Percentiles rank a stretch among this genome's conserved stretches.
Conservation (phyloP, 2,797 vertebrate genomes). For the Morus bassanus region DNA sequence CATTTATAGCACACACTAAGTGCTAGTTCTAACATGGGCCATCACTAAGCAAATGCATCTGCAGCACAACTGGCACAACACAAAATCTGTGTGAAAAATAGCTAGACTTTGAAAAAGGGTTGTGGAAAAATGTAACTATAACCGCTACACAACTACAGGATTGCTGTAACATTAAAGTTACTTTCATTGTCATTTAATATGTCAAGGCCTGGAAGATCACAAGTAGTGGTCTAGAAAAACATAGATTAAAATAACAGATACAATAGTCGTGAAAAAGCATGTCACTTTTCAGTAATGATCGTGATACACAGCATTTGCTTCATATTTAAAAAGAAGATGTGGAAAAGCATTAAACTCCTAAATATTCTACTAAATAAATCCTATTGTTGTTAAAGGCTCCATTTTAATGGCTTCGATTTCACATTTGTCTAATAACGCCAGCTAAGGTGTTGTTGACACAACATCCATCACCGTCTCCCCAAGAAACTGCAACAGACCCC, state of each 20-base stretch:
- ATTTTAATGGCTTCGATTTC: neutral
- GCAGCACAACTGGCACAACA: neutral
- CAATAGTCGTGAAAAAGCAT: neutral
- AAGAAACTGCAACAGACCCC: neutral
- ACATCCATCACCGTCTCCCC: neutral
- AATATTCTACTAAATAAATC: neutral
- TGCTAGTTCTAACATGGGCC: neutral
- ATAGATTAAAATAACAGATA: neutral
- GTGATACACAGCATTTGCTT: neutral
- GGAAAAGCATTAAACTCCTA: neutral
- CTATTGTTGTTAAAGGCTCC: neutral
- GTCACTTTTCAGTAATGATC: neutral
- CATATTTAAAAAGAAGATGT: accelerated
- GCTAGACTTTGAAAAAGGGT: neutral
- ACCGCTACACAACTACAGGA: neutral
- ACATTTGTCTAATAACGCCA: neutral
- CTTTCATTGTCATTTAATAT: neutral
- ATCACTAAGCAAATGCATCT: neutral
- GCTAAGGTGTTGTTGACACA: neutral
- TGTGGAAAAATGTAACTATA: neutral
- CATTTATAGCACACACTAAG: neutral
- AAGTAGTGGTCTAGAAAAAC: neutral
- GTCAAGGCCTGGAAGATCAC: neutral
- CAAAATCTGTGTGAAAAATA: neutral
- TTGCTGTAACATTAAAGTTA: neutral